phyloP scores from a whole-genome alignment of 2,888 invertebrate genomes.

The Hemistola chrysoprasaria region DNA sequence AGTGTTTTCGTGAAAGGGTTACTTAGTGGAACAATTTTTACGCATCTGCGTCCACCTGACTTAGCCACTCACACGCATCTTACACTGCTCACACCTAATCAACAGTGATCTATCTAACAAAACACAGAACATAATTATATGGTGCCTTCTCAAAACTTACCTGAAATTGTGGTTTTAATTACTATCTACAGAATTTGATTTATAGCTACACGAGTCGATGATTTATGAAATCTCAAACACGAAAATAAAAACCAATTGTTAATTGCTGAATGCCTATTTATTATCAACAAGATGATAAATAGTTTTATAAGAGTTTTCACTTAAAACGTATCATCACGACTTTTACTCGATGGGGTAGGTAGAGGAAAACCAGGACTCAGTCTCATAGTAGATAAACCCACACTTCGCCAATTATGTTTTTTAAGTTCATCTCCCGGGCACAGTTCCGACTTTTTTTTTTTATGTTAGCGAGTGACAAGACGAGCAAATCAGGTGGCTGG shows the following conservation, averaged over 20 bases:
- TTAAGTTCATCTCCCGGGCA: too few relatives aligned
- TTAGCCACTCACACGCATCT: slow-evolving; percentile 43
- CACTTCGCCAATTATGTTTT: too few relatives aligned
- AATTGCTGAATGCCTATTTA: too few relatives aligned
- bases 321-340: too few relatives aligned
- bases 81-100: slow-evolving; percentile 62
- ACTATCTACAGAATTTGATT: slow-evolving; percentile 65
- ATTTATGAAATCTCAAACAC: slow-evolving; percentile 53
- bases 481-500: too few relatives aligned
- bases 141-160: slow-evolving; percentile 65
- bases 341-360: too few relatives aligned
- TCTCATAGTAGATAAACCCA: too few relatives aligned
- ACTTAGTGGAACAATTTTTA: slow-evolving; percentile 64
- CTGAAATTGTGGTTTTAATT: slow-evolving; percentile 76
- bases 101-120: slow-evolving; percentile 77
- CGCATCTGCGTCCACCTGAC: slow-evolving; percentile 73
- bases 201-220: slow-evolving; percentile 65
- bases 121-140: slow-evolving; percentile 77
- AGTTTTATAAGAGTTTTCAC: too few relatives aligned
- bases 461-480: too few relatives aligned
- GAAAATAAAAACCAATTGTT: slow-evolving; percentile 11
- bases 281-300: too few relatives aligned
- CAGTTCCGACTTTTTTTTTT: too few relatives aligned
- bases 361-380: too few relatives aligned
- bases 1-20: slow-evolving; percentile 61